A percentile compares a stretch with the other conserved stretches of the same genome.
Evolutionary conservation across 2,888 invertebrate species (phyloP).

Genomic region (Lysandra bellargus): DNA sequence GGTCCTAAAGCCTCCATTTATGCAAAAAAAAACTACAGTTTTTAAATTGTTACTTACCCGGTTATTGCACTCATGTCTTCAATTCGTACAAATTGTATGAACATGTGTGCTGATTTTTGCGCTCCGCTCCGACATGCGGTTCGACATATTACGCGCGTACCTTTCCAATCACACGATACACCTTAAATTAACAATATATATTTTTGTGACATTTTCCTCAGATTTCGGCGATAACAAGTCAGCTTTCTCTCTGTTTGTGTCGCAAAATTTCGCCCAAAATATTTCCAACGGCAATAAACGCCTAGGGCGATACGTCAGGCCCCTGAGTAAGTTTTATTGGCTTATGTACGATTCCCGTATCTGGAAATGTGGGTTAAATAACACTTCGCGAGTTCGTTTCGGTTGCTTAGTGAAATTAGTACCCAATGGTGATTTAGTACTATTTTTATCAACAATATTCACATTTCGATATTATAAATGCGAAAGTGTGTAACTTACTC

Average conservation of each 20-base stretch:
- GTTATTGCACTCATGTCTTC: too few species aligned
- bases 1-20: too few species aligned
- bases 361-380: not conserved
- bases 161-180: not conserved
- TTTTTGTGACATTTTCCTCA: constrained; percentile 19
- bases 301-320: constrained; percentile 14
- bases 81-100: not conserved
- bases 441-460: not conserved
- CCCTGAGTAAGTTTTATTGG: constrained; percentile 21
- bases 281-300: constrained; percentile 20
- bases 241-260: not conserved
- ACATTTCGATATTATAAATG: not conserved
- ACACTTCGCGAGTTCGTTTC: not conserved
- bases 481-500: too few species aligned
- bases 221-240: constrained; percentile 14
- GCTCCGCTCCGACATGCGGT: not conserved
- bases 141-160: not conserved
- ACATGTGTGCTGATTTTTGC: not conserved
- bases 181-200: constrained; percentile 13
- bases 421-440: not conserved
- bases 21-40: too few species aligned
- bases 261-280: not conserved
- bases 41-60: too few species aligned
- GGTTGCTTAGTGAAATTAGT: not conserved
- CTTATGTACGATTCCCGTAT: not conserved